Conservation (phyloP, 2,888 invertebrate genomes). For the Hypsopygia costalis region DNA sequence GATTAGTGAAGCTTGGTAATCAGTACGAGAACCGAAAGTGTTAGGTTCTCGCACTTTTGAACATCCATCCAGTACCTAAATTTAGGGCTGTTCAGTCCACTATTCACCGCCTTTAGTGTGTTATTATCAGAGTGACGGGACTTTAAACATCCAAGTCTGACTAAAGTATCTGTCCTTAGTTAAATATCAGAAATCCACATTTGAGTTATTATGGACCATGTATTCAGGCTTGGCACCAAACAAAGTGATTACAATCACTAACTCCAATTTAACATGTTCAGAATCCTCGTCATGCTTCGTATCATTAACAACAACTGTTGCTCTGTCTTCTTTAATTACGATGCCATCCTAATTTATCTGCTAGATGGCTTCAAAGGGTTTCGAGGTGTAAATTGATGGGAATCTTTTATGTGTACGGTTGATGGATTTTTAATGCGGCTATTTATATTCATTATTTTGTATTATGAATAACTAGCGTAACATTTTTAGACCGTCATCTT, state of each 20-base stretch:
- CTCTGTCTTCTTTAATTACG: conserved; percentile 5
- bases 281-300: conserved; percentile 18
- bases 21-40: too few species aligned
- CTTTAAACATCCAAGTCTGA: too few species aligned
- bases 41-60: too few species aligned
- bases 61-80: too few species aligned
- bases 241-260: conserved; percentile 69
- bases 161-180: too few species aligned
- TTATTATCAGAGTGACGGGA: too few species aligned
- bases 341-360: conserved; percentile 2
- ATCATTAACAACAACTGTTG: conserved; percentile 4
- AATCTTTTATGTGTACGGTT: conserved; percentile 1
- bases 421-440: conserved; percentile 3
- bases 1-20: too few species aligned
- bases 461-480: too few species aligned
- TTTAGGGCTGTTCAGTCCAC: too few species aligned
- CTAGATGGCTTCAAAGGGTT: conserved; percentile 5
- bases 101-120: too few species aligned
- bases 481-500: too few species aligned
- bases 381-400: conserved; percentile 10
- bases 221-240: conserved; percentile 55
- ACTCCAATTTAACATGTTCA: conserved; percentile 56
- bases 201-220: conserved; percentile 50
- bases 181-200: too few species aligned
- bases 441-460: conserved; percentile 5